Evolutionary conservation across 2,797 vertebrate genomes (phyloP).

Genomic region (Spinibarbus caldwelli): DNA sequence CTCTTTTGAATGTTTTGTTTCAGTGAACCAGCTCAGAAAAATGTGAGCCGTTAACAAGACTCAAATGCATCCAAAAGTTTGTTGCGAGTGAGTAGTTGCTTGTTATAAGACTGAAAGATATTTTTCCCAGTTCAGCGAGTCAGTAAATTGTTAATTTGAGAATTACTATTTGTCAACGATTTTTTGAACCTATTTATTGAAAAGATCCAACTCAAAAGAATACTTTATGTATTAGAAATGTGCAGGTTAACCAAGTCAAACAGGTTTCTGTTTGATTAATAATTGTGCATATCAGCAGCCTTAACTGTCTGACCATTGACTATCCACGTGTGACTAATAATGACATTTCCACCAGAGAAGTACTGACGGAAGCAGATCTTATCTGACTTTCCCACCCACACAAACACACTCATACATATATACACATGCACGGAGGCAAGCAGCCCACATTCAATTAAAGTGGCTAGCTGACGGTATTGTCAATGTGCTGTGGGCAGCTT

Average conservation of each 20-base stretch:
- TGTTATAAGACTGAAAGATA: background rate
- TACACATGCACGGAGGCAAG: conserved; percentile 21
- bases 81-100: background rate
- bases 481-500: conserved; percentile 35
- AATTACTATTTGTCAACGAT: background rate
- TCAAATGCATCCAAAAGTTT: background rate
- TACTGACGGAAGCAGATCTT: conserved; percentile 30
- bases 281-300: conserved; percentile 31
- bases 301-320: conserved; percentile 30
- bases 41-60: background rate
- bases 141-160: conserved; percentile 7
- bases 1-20: background rate
- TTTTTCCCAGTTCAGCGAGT: background rate
- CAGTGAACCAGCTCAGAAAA: background rate
- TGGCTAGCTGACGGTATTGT: conserved; percentile 42
- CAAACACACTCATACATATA: conserved; percentile 30
- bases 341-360: conserved; percentile 48
- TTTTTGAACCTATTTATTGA: background rate
- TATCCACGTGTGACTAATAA: conserved; percentile 50
- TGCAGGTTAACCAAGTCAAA: conserved; percentile 20
- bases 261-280: conserved; percentile 39
- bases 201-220: background rate
- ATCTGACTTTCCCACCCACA: conserved; percentile 36
- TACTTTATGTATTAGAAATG: background rate
- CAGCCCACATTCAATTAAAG: conserved; percentile 40